Percentiles rank a stretch among this genome's conserved stretches.
phyloP scores from a whole-genome alignment of 1,140 invertebrate genomes.

The Cyclargus thomasi region DNA sequence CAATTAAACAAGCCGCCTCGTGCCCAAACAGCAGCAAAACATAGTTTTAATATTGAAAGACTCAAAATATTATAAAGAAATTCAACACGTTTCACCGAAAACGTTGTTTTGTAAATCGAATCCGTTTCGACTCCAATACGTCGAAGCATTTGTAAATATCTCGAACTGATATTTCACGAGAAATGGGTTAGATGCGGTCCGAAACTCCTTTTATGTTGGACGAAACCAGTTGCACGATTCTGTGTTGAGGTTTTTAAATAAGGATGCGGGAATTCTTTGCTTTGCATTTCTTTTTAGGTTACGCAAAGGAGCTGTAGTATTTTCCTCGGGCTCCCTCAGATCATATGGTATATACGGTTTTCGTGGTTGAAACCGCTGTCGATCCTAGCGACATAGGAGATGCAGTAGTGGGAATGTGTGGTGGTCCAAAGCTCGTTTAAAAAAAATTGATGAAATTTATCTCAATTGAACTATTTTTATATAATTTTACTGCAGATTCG shows the following conservation, averaged over 20 bases:
- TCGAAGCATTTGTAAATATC: slow-evolving; percentile 21
- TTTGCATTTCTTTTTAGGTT: no score
- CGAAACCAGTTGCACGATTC: neutral
- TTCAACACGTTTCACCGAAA: slow-evolving; percentile 35
- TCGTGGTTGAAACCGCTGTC: no score
- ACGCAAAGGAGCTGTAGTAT: no score
- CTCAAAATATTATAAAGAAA: neutral
- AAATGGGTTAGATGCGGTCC: neutral
- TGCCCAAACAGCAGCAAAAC: neutral
- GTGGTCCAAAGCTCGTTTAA: no score
- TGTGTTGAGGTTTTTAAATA: neutral
- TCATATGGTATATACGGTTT: no score
- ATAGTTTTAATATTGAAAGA: neutral
- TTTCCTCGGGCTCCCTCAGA: no score
- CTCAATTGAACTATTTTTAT: no score
- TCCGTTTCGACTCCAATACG: slow-evolving; percentile 27
- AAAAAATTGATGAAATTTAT: no score
- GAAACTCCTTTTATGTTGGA: neutral
- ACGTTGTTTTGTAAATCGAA: slow-evolving; percentile 50
- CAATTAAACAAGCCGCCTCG: neutral
- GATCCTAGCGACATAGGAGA: no score
- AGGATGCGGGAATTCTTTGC: neutral
- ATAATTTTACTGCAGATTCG: no score
- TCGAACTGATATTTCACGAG: neutral
- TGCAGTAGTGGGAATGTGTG: no score